Percentiles rank a stretch among this genome's conserved stretches.
phyloP scores from a whole-genome alignment of 2,888 invertebrate genomes.

The Amphimallon solstitiale region DNA sequence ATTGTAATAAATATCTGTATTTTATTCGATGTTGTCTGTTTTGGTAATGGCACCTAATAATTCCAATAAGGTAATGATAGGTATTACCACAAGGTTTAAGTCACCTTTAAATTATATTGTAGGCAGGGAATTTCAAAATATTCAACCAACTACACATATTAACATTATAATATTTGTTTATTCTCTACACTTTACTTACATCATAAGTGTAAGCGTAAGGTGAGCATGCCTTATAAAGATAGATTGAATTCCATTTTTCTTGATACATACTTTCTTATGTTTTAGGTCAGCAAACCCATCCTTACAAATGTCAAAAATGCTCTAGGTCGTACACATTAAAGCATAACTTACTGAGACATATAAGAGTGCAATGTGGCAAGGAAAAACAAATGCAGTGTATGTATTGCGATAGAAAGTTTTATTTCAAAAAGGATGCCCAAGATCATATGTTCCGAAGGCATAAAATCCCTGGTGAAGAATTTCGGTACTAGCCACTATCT shows the following conservation, averaged over 20 bases:
- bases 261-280: conserved; percentile 9
- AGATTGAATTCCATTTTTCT: not conserved
- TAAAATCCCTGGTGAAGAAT: not conserved
- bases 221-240: not conserved
- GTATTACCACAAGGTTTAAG: too few relatives aligned
- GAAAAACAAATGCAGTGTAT: conserved; percentile 27
- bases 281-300: conserved; percentile 32
- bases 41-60: too few relatives aligned
- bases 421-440: conserved; percentile 37
- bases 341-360: conserved; percentile 32
- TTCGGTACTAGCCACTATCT: too few relatives aligned
- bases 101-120: too few relatives aligned
- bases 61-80: too few relatives aligned
- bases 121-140: too few relatives aligned
- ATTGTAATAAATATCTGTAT: too few relatives aligned
- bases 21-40: too few relatives aligned
- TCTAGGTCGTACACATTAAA: conserved; percentile 30
- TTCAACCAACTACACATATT: too few relatives aligned
- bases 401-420: conserved; percentile 21
- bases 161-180: too few relatives aligned
- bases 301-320: conserved; percentile 31
- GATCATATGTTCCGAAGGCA: conserved; percentile 35
- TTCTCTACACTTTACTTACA: too few relatives aligned
- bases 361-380: conserved; percentile 36
- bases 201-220: not conserved